Base-by-base conservation (phyloP, 2,113 vertebrate species). In the Phasianus colchicus region DNA sequence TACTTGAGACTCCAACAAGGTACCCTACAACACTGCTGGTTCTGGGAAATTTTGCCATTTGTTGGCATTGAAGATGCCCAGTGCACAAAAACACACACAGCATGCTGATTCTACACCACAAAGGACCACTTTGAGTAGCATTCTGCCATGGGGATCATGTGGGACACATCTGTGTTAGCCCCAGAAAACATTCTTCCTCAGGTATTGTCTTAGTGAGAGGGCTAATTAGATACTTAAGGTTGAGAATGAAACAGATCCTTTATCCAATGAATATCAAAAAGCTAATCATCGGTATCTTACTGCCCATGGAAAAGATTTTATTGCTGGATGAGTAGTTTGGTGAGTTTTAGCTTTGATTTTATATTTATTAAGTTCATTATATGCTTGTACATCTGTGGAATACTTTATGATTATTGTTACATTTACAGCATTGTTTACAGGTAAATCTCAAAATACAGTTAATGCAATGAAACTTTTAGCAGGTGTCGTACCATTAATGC, bases 311-410 rank as follows among this genome's bases (percentile, higher is more conserved):
- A 84, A 81, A 19, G 3, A 52, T 75, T 57, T 19, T 65, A 19
- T 65, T 84, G 30, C 48, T 94, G 61, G 61, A 65, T 61, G 66
- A 92, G n/a, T 42, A 76, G n/a, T 57, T 88, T 20, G 13, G 63
- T 61, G 60, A 93, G 45, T 45, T 79, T 87, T 71, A 76, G 27
- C 54, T 93, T 87, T 91, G 81, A 50, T 83, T 93, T 91, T 55
- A 54, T 32, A 90, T 65, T 63, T 61, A 91, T 91, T 60, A 84
- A 65, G 13, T 69, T 85, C 11, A 73, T 87, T 69, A 79, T 24
- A 84, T 65, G 38, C 20, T 24, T 77, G 18, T 72, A 14, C 73
- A 55, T 19, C 40, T 66, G 36, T 84, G 18, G 58, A 89, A 76
- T 21, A n/a, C 18, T 75, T 92, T 57, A 72, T 36, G 11, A 48